Conservation (phyloP, 2,113 vertebrate species). For the Dryoscopus gambensis region DNA sequence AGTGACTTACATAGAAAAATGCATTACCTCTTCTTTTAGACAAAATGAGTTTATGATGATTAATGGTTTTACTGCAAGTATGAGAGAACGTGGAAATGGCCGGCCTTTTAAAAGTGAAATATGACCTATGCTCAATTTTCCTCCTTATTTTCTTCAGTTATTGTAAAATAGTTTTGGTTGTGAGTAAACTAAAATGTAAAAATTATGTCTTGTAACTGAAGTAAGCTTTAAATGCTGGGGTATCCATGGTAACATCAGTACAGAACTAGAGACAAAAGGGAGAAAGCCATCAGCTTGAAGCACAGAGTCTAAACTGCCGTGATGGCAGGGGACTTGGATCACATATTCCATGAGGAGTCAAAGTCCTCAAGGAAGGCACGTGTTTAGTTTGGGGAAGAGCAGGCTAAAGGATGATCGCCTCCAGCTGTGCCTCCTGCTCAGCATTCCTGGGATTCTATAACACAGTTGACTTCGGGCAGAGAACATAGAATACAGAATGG, state of each 20-base stretch:
- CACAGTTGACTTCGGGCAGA: background rate
- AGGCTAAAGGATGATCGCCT: background rate
- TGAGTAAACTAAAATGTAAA: background rate
- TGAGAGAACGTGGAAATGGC: background rate
- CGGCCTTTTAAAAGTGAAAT: background rate
- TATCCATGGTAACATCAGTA: background rate
- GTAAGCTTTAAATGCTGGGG: background rate
- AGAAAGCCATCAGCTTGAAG: background rate
- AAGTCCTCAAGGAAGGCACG: background rate
- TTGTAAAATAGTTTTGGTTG: background rate
- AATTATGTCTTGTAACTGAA: background rate
- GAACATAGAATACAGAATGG: background rate
- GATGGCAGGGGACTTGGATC: background rate
- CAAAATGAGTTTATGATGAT: conserved; percentile 62
- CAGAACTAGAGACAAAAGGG: background rate
- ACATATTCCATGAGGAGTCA: accelerated
- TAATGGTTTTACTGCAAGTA: conserved; percentile 41
- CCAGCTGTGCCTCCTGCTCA: background rate
- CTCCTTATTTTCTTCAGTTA: background rate
- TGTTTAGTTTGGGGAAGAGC: background rate
- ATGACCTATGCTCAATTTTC: background rate
- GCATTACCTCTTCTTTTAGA: conserved; percentile 53
- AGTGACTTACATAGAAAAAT: conserved; percentile 54
- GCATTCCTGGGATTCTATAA: background rate
- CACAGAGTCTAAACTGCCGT: accelerated